Base-by-base conservation (phyloP, 1,140 invertebrate species). In the Eulimnadia texana region DNA sequence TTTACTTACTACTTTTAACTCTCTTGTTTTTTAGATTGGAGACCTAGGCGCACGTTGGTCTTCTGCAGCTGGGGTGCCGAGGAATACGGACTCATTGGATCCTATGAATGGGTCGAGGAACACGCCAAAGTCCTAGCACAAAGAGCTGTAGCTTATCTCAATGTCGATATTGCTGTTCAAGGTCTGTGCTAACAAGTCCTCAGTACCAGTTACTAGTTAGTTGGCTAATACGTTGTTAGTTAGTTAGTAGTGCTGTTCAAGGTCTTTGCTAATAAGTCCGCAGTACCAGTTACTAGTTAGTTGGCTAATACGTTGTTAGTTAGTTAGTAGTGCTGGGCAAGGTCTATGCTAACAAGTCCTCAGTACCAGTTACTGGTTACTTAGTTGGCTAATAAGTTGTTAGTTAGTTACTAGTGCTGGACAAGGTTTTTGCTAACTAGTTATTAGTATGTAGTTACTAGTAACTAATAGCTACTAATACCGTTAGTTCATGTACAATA, bases 1-100 rank as follows among this genome's bases (percentile, higher is more conserved):
- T n/a, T n/a, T n/a, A n/a, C n/a, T n/a, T n/a, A n/a, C n/a, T n/a
- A n/a, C n/a, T 62, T 22, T 54, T 54, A 25, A 22, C 11, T 58
- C 9, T 59, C 51, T 62, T 70, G 1, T 65, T 64, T 22, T 68
- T 66, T 28, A 67, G 70, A 64, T 19, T 77, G 74, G 73, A 63
- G 69, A 56, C 76, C 76, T 24, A 60, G 70, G 28, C 52, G 76
- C 25, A 72, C 73, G 0, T 66, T 79, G 16, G 65, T 78, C 29
- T 79, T 79, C 63, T 72, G 72, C 63, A 69, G 67, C 58, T 77
- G 76, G 76, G 77, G 72, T 56, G 75, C 74, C 19, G 76, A 76
- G 65, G 75, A 76, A 67, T 72, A 73, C 56, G 75, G 71, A 2
- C 58, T 77, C n/a, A 71, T 77, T 51, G 76, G 74, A 16, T 77